phyloP scores from a whole-genome alignment of 2,113 vertebrate species.

The Steatornis caripensis region DNA sequence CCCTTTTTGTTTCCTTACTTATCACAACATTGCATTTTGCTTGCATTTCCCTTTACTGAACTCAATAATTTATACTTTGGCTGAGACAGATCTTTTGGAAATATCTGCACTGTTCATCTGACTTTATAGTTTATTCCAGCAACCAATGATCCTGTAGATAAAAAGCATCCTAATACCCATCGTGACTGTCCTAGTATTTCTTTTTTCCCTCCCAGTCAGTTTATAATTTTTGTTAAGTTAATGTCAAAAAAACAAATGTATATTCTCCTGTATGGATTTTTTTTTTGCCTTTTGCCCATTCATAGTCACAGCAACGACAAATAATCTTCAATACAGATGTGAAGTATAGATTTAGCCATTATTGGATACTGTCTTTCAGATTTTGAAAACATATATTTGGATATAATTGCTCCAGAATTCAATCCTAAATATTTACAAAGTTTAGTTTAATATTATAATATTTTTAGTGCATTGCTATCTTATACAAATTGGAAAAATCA shows the following conservation, averaged over 20 bases:
- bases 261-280: not conserved
- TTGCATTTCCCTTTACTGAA: not conserved
- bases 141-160: not conserved
- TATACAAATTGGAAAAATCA: not conserved
- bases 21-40: not conserved
- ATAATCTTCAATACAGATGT: not conserved
- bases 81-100: not conserved
- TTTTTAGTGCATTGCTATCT: not conserved
- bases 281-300: not conserved
- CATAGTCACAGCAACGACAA: not conserved
- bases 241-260: not conserved
- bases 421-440: not conserved
- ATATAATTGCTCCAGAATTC: not conserved
- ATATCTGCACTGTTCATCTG: not conserved
- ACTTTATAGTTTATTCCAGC: not conserved
- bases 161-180: not conserved
- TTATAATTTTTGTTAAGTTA: not conserved
- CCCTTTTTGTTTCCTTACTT: not conserved
- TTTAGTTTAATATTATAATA: not conserved
- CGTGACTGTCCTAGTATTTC: not conserved
- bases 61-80: not conserved
- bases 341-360: not conserved
- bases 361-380: not conserved
- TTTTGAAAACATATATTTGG: not conserved
- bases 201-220: not conserved